Percentiles rank a stretch among this genome's conserved stretches.
Evolutionary conservation across 2,113 vertebrate species (phyloP).

Genomic region (Ophiodon elongatus): DNA sequence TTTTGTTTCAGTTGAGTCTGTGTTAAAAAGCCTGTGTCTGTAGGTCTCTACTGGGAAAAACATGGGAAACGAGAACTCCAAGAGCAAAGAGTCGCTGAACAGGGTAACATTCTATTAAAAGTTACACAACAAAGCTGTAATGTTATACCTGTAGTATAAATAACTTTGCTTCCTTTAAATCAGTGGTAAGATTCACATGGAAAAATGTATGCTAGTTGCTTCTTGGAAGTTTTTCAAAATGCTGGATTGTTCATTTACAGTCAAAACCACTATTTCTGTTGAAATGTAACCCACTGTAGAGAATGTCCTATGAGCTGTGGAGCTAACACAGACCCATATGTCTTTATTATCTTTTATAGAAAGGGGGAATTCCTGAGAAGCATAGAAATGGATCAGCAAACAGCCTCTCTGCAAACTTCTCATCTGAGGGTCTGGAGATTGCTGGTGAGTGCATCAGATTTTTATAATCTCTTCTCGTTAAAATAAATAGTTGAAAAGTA

Average conservation of each 20-base stretch:
- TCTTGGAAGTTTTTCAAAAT: background rate
- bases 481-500: background rate
- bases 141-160: background rate
- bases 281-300: background rate
- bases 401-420: slow-evolving; percentile 58
- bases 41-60: slow-evolving; percentile 34
- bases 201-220: background rate
- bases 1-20: slow-evolving; percentile 17
- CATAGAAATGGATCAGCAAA: slow-evolving; percentile 74
- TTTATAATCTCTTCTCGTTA: background rate
- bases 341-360: slow-evolving; percentile 35
- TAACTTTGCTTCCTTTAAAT: background rate
- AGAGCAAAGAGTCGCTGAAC: slow-evolving; percentile 3
- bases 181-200: background rate
- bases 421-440: slow-evolving; percentile 29
- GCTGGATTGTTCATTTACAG: background rate
- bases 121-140: background rate
- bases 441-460: slow-evolving; percentile 54
- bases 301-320: background rate
- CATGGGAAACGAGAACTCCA: slow-evolving; percentile 82
- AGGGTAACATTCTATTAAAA: slow-evolving; percentile 61
- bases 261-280: background rate
- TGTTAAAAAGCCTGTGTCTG: background rate
- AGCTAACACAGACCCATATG: background rate
- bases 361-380: slow-evolving; percentile 43